Percentiles rank a stretch among this genome's conserved stretches.
These are phyloP conservation scores for Bilobella aurantiaca DNA, from an alignment of 1,140 invertebrate species.

Conservation along the genomic window DNA sequence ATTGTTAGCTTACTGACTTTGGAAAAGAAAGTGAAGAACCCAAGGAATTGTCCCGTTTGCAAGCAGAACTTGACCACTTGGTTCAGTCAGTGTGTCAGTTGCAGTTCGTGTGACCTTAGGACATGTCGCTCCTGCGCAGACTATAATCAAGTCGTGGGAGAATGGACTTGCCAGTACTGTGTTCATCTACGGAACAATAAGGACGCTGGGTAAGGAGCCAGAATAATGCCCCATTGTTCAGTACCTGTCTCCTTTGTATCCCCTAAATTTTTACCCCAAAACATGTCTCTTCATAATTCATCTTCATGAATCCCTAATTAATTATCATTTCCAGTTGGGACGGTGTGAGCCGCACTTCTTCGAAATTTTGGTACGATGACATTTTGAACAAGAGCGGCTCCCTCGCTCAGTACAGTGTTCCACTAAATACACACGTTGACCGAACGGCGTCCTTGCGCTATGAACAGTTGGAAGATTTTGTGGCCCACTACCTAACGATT, in stretches of 20 bases:
- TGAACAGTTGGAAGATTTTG: not conserved
- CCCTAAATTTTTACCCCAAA: not conserved
- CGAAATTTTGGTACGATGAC: not conserved
- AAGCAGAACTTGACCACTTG: conserved; percentile 2
- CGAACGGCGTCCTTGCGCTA: not conserved
- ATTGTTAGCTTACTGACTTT: not conserved
- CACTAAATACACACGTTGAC: not conserved
- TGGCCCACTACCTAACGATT: not conserved
- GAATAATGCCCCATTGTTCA: not conserved
- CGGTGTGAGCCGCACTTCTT: not conserved
- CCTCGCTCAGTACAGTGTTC: not conserved
- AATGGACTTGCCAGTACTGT: not conserved
- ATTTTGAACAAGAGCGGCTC: not conserved
- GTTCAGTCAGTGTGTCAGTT: conserved; percentile 1
- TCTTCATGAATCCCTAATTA: not conserved
- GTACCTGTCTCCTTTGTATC: not conserved
- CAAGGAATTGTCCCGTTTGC: not conserved
- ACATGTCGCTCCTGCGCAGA: not conserved
- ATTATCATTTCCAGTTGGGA: too few relatives aligned
- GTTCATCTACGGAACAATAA: not conserved
- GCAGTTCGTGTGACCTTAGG: not conserved
- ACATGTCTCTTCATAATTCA: too few relatives aligned
- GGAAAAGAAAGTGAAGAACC: conserved; percentile 1
- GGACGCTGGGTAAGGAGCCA: too few relatives aligned
- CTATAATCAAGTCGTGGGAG: not conserved